A percentile compares a stretch with the other conserved stretches of the same genome.
Evolutionary conservation across 2,888 invertebrate genomes (phyloP).

Genomic region (Mystacides longicornis): DNA sequence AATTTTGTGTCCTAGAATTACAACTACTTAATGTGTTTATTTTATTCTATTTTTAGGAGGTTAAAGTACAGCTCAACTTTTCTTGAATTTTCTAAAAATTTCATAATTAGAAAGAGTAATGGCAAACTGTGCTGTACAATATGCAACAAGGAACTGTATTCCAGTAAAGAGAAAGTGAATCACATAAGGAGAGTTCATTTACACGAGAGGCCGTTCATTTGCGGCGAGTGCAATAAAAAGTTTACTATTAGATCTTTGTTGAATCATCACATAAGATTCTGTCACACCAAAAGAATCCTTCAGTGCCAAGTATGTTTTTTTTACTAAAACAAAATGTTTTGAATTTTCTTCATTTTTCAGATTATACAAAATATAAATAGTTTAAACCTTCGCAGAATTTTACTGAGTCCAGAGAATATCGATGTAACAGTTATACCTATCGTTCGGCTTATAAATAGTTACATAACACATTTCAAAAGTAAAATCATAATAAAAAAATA

Average conservation of each 20-base stretch:
- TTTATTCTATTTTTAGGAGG: neutral
- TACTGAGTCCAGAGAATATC: too few species aligned
- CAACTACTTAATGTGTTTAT: too few species aligned
- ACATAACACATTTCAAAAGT: too few species aligned
- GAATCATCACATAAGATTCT: conserved; percentile 19
- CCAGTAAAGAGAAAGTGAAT: conserved; percentile 10
- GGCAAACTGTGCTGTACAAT: neutral
- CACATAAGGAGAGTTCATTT: conserved; percentile 19
- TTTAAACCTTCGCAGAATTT: too few species aligned
- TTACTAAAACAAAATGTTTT: too few species aligned
- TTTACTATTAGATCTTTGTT: conserved; percentile 16
- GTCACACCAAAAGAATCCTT: conserved; percentile 17
- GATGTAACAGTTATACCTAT: too few species aligned
- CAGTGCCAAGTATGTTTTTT: conserved; percentile 19
- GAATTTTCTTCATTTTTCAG: too few species aligned
- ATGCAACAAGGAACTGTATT: conserved; percentile 7
- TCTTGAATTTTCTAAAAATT: neutral
- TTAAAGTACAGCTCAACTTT: neutral
- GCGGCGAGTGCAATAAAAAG: conserved; percentile 13
- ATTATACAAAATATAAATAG: too few species aligned
- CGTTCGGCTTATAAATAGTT: too few species aligned
- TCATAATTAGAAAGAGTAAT: conserved; percentile 4
- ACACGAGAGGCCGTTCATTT: conserved; percentile 21
- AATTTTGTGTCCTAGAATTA: too few species aligned
- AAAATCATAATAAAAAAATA: too few species aligned